Evolutionary conservation across 2,113 vertebrate species (phyloP).

Genomic region (Mohoua ochrocephala): DNA sequence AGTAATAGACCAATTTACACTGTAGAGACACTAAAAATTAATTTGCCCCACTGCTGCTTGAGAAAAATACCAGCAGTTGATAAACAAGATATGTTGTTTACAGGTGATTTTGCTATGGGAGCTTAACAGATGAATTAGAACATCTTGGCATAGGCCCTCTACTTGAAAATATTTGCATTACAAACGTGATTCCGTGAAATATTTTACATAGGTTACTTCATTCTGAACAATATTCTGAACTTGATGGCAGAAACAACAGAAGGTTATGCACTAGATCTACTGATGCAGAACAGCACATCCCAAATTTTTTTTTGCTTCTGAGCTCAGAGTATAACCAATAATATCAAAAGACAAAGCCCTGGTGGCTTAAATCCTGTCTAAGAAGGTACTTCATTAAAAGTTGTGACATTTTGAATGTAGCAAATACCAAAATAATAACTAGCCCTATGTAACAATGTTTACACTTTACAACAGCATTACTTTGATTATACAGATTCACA

Average conservation of each 20-base stretch:
- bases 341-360: background rate
- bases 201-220: background rate
- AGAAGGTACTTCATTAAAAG: background rate
- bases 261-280: background rate
- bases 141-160: background rate
- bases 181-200: background rate
- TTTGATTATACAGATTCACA: background rate
- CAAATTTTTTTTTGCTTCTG: background rate
- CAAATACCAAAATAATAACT: background rate
- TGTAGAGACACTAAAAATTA: background rate
- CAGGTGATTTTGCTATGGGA: background rate
- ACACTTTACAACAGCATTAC: background rate
- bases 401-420: background rate
- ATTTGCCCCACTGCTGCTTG: background rate
- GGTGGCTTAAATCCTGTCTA: background rate
- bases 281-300: background rate
- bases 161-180: background rate
- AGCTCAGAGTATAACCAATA: background rate
- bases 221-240: background rate
- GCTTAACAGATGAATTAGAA: background rate
- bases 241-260: background rate
- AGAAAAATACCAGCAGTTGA: background rate
- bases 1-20: background rate
- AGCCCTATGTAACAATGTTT: background rate
- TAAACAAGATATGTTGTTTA: background rate